Evolutionary conservation across 2,888 invertebrate genomes (phyloP), one percentile per base, ranked within the genome.

Genomic region (Teinopalpus imperialis): DNA sequence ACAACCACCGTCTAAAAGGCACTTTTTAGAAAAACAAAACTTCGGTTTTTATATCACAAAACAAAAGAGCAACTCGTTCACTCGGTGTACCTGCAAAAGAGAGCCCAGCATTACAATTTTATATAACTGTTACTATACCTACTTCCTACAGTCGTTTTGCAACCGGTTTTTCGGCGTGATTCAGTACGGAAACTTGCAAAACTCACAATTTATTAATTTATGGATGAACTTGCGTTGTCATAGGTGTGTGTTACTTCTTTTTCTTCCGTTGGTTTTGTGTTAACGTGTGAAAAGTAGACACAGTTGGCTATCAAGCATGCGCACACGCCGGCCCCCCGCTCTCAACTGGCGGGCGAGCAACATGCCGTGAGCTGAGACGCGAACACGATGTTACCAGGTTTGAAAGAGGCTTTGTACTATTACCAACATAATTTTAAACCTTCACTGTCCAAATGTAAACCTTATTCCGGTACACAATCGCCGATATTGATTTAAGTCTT

Each of bases 101-200:
- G 74, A 76, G 67, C 57, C 59, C 58, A 66, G 53, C 65, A 60
- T 59, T 62, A 62, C 57, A 49, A 53, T 61, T 81, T 81, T 80
- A 82, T 80, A 69, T 81, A 80, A 82, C 81, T 74, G 74, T 75
- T 49, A 40, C 45, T 53, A 56, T 58, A 49, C 56, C 59, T 61
- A 72, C 75, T 79, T 78, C 75, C 76, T 74, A 68, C 48, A 48
- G 45, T 36, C 36, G 37, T 50, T 51, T 48, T 41, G 49, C 24
- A 66, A 78, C 80, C 67, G 70, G 74, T 74, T 74, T 53, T 35
- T 29, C 41, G 48, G 48, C 50, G 47, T 43, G 43, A 50, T 53
- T 53, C 39, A 36, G 40, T 39, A 47, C 43, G 32, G 24, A 43
- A 53, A 51, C 43, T 39, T 18, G 42, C 41, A 41, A 46, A 41